phyloP scores from a whole-genome alignment of 2,888 invertebrate species.

The Andrena fulva region DNA sequence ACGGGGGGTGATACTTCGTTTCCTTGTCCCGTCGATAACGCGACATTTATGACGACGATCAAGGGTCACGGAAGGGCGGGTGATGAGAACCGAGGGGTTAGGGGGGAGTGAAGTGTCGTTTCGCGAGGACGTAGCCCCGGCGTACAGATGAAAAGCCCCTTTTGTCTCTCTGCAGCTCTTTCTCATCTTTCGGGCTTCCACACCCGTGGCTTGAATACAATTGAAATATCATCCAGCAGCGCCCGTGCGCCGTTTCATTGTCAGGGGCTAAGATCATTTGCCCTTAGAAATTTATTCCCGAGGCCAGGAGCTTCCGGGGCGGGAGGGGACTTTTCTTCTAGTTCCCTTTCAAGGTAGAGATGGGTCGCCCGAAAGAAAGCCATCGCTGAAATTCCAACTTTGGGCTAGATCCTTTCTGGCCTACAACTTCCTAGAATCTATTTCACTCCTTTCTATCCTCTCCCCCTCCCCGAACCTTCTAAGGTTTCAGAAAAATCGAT shows the following conservation, averaged over 20 bases:
- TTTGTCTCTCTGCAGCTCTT: constrained; percentile 57
- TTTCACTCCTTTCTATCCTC: not conserved
- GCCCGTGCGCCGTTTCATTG: constrained; percentile 48
- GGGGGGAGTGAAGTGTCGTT: constrained; percentile 9
- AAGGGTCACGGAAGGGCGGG: not conserved
- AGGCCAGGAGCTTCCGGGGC: constrained; percentile 39
- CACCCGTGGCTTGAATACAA: constrained; percentile 48
- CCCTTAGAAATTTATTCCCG: constrained; percentile 62
- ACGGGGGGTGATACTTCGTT: not conserved
- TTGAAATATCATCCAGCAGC: constrained; percentile 59
- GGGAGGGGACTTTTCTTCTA: constrained; percentile 22
- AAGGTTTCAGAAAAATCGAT: too few relatives aligned
- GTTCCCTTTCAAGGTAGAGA: constrained; percentile 23
- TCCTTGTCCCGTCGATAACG: constrained; percentile 6
- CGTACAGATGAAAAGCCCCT: constrained; percentile 47
- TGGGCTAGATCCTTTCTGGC: not conserved
- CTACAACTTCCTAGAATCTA: not conserved
- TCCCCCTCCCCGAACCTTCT: too few relatives aligned
- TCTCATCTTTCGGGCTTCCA: constrained; percentile 47
- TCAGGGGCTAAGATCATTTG: constrained; percentile 60
- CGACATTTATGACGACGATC: constrained; percentile 2
- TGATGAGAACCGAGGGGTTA: not conserved
- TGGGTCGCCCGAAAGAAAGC: constrained; percentile 37
- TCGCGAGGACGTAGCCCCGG: constrained; percentile 7
- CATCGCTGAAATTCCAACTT: constrained; percentile 35